Evolutionary conservation across 2,888 invertebrate species (phyloP).

Genomic region (Oegoconia quadripuncta): DNA sequence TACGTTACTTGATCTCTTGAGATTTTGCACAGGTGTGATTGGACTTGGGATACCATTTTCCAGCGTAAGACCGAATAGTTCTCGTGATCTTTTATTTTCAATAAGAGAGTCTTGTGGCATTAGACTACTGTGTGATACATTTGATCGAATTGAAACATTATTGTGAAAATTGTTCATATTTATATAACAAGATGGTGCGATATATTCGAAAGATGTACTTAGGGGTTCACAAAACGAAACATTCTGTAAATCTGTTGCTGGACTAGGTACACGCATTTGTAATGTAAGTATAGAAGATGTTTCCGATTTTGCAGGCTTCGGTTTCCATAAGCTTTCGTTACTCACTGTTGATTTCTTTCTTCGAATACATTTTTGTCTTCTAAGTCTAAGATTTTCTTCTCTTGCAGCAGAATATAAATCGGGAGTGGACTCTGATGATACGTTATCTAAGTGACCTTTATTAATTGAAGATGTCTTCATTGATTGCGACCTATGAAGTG

Average conservation of each 20-base stretch:
- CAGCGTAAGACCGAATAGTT: constrained; percentile 65
- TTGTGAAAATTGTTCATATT: constrained; percentile 28
- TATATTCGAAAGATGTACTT: constrained; percentile 42
- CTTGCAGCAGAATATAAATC: constrained; percentile 48
- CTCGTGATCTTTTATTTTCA: constrained; percentile 50
- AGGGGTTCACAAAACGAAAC: constrained; percentile 54
- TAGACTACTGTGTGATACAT: constrained; percentile 65
- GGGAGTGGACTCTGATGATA: constrained; percentile 61
- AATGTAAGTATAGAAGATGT: constrained; percentile 54
- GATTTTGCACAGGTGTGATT: constrained; percentile 62
- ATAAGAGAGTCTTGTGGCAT: constrained; percentile 45
- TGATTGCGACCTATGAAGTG: constrained; percentile 56
- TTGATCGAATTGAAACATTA: constrained; percentile 46
- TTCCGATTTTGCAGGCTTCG: constrained; percentile 39
- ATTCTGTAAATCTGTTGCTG: constrained; percentile 53
- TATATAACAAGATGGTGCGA: constrained; percentile 26
- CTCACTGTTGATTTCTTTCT: constrained; percentile 71
- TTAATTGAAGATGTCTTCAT: constrained; percentile 46
- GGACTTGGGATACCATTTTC: constrained; percentile 76
- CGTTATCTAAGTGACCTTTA: constrained; percentile 39
- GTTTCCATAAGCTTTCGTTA: constrained; percentile 56
- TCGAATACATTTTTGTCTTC: constrained; percentile 79
- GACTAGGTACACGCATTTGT: constrained; percentile 69
- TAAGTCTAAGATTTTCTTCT: constrained; percentile 58
- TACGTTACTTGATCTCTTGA: constrained; percentile 62